Percentiles rank a stretch among this genome's conserved stretches.
phyloP scores from a whole-genome alignment of 2,888 invertebrate species.

The Frankliniella intonsa region DNA sequence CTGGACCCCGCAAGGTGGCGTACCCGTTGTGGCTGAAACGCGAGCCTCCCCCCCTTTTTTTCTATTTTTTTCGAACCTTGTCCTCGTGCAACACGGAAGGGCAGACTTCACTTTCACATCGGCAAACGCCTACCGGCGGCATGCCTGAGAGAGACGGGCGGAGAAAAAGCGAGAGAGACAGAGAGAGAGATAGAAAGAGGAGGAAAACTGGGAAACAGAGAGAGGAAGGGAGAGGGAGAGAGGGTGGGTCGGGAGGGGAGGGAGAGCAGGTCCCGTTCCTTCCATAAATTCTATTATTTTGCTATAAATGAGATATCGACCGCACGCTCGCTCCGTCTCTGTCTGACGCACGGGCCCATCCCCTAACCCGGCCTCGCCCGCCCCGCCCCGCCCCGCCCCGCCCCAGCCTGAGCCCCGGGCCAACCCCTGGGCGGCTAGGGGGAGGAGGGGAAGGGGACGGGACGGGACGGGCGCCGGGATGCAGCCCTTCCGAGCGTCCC shows the following conservation, averaged over 20 bases:
- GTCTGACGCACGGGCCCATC: slow-evolving; percentile 6
- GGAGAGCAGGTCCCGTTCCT: slow-evolving; percentile 30
- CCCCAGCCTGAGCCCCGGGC: not conserved
- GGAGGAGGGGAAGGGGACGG: not conserved
- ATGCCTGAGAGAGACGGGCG: not conserved
- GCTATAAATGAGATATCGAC: slow-evolving; percentile 46
- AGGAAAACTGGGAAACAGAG: not conserved
- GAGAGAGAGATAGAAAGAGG: slow-evolving; percentile 8
- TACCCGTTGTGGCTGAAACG: no score
- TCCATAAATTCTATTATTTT: slow-evolving; percentile 44
- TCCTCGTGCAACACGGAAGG: no score
- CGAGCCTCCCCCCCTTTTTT: no score
- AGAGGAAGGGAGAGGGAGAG: not conserved
- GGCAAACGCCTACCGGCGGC: no score
- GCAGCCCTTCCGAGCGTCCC: not conserved
- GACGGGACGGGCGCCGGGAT: not conserved
- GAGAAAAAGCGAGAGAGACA: not conserved
- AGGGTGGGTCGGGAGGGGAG: not conserved
- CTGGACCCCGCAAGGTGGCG: no score
- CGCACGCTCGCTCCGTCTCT: slow-evolving; percentile 33
- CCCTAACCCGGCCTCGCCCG: not conserved
- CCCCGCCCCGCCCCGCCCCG: not conserved
- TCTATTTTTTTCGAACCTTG: no score
- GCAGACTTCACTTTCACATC: no score
- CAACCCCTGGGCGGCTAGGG: not conserved